Conservation (phyloP, 2,888 invertebrate species). For the Drosophila subsilvestris region DNA sequence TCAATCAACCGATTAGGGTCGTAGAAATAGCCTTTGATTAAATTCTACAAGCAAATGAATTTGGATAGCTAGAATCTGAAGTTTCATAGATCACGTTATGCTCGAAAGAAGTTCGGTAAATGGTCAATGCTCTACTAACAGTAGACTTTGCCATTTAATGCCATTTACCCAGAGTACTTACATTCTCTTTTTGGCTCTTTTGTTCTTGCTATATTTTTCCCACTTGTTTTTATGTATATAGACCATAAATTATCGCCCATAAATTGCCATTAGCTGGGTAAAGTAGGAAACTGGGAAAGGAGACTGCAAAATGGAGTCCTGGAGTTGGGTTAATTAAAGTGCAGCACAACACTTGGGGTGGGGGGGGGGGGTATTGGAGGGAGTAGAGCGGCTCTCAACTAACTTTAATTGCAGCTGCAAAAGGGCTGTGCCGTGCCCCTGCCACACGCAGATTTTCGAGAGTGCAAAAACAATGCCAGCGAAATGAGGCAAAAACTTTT, state of each 20-base stretch:
- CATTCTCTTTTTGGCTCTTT: conserved; percentile 5
- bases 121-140: not conserved
- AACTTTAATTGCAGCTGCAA: conserved; percentile 53
- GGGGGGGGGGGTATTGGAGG: not conserved
- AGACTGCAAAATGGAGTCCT: conserved; percentile 2
- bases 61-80: no score
- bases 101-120: no score
- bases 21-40: no score
- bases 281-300: not conserved
- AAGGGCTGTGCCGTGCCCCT: conserved; percentile 58
- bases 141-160: not conserved
- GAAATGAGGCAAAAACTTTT: conserved; percentile 66
- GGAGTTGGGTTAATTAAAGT: conserved; percentile 48
- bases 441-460: conserved; percentile 68
- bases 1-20: no score
- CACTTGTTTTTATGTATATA: conserved; percentile 30
- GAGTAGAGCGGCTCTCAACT: conserved; percentile 18
- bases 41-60: no score
- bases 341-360: conserved; percentile 22
- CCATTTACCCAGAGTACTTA: not conserved
- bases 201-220: conserved; percentile 12
- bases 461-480: conserved; percentile 59
- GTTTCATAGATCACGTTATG: no score
- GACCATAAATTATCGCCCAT: conserved; percentile 68
- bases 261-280: conserved; percentile 65